Conservation (phyloP, 2,888 invertebrate genomes). For the Muschampia staudingeri region DNA sequence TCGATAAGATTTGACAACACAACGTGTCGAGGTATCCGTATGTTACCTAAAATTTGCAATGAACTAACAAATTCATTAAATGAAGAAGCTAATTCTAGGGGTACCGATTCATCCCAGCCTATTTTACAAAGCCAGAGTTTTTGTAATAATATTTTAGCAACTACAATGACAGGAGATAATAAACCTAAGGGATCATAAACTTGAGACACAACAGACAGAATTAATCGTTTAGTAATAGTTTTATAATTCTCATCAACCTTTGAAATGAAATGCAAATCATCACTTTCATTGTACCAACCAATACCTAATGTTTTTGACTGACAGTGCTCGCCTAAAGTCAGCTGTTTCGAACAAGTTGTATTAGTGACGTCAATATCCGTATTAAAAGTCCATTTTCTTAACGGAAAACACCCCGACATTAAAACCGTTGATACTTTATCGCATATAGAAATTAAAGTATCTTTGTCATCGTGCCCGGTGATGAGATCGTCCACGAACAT, state of each 20-base stretch:
- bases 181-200: background rate
- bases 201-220: background rate
- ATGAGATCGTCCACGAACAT: conserved; percentile 65
- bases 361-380: background rate
- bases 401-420: background rate
- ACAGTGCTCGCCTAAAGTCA: background rate
- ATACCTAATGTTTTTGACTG: background rate
- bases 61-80: background rate
- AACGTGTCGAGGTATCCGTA: conserved; percentile 40
- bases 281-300: background rate
- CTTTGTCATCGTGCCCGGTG: conserved; percentile 48
- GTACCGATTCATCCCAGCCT: background rate
- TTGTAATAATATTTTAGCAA: background rate
- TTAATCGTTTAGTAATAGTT: background rate
- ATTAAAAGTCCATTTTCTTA: conserved; percentile 6
- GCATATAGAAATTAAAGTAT: background rate
- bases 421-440: background rate
- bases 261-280: background rate
- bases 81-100: background rate
- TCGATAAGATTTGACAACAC: background rate
- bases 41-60: background rate
- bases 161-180: background rate
- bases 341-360: background rate
- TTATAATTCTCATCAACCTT: background rate
- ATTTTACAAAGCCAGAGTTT: background rate